Evolutionary conservation across 2,113 vertebrate species (phyloP), one percentile per base, ranked within the genome.

Genomic region (Aptenodytes forsteri): DNA sequence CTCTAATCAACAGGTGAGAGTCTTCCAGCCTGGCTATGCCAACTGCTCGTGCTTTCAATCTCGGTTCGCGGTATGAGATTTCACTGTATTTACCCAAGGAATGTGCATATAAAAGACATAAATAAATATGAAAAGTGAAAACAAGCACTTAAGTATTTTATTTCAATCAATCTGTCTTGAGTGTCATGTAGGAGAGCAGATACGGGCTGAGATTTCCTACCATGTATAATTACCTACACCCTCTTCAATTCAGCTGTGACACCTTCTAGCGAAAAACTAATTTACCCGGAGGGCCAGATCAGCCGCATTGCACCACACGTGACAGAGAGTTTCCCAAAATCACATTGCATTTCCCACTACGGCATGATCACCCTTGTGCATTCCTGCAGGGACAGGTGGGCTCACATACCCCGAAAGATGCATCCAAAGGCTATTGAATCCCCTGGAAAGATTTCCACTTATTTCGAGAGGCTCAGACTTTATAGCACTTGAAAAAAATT

Each of bases 151-250:
- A 15, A 36, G 34, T 6, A 3, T 61, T 89, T 93, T 36, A 62
- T 88, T 78, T 54, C 55, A 64, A 6, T 34, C 32, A 34, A 72
- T 21, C 8, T 70, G 14, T 62, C 89, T 83, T 23, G 25, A 26
- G 14, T 21, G 11, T 38, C 14, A 2, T 3, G 27, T 17, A 25
- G 22, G 50, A 56, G 34, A 90, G 59, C 56, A 79, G 65, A 36
- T 9, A 20, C 3, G 8, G 62, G 17, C n/a, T 89, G 64, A 55
- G 95, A 72, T 83, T 83, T 52, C 22, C 32, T 69, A 7, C 42
- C 0, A 1, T 64, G 32, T 52, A 5, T 40, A 36, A 42, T 64
- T 36, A n/a, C 13, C 47, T 55, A 6, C 49, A 44, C 10, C 5
- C 19, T 80, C 49, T 77, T 72, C 72, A 72, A 5, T 52, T 61